Evolutionary conservation across 2,888 invertebrate genomes (phyloP), one percentile per base, ranked within the genome.

Genomic region (Galeopsomyia nigrocyanea): DNA sequence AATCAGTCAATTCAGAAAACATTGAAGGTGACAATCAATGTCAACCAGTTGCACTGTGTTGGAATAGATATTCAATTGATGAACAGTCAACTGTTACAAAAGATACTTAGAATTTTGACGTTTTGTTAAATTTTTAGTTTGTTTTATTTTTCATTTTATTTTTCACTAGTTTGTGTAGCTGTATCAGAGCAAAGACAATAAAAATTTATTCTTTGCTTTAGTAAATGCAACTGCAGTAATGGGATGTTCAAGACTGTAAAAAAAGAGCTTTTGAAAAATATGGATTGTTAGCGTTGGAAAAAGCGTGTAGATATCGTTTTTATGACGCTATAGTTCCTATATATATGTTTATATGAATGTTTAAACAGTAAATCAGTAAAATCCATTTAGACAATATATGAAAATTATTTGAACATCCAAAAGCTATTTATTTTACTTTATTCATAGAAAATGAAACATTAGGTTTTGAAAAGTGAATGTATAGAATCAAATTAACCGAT

Each of bases 71-170:
- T 68, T 53, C 71, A 3, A 68, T 75, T 22, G 66, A 71, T 46
- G 72, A 74, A 60, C 50, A 75, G 50, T 76, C 75, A 61, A 77
- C 76, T 49, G 75, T 78, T 74, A 78, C 53, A 65, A 75, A 75
- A 74, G 21, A 60, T 63, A 71, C 68, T 73, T 75, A 75, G 71
- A 71, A 51, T 73, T 73, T 62, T 65, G 39, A 3, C 50, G 49
- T 72, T 67, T 70, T 17, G 60, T 73, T 75, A 63, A 70, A 7
- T 53, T 66, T 71, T 71, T 68, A 70, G 63, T 71, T 68, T 16
- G 58, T 68, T 62, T 71, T 68, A 68, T 64, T 51, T 69, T 67
- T 69, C 51, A 67, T 72, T 72, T 14, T 75, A 72, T 72, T 72
- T 70, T 66, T 73, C 71, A 73, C 49, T 68, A 49, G 63, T 70